Conservation (phyloP, 2,888 invertebrate species). For the Cinara cedri region DNA sequence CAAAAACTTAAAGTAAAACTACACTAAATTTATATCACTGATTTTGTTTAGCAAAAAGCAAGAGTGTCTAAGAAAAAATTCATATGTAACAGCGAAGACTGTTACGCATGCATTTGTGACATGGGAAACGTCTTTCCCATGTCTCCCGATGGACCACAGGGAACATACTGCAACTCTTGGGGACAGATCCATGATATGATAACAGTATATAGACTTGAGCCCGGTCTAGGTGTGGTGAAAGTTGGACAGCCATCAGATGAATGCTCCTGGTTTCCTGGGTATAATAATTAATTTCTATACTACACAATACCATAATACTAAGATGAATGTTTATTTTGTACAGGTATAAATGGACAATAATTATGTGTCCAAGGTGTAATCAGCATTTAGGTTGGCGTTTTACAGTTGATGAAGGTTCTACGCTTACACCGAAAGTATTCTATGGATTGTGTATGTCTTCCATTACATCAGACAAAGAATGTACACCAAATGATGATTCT, state of each 20-base stretch:
- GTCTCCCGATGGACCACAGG: constrained; percentile 80
- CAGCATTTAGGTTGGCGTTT: constrained; percentile 38
- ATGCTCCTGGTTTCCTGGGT: constrained; percentile 50
- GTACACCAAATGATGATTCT: no score
- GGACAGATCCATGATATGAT: constrained; percentile 84
- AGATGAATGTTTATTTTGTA: background rate
- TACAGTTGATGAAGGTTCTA: background rate
- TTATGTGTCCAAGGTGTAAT: constrained; percentile 27
- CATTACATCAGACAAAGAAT: constrained; percentile 10
- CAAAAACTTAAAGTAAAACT: no score
- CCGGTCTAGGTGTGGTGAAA: background rate
- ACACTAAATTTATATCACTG: background rate
- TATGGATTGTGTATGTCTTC: constrained; percentile 18
- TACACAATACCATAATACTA: background rate
- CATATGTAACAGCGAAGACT: background rate
- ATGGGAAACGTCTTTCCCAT: constrained; percentile 75
- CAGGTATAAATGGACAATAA: constrained; percentile 21
- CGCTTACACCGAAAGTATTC: background rate
- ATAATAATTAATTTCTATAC: background rate
- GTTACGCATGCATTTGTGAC: constrained; percentile 5
- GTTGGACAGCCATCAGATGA: background rate
- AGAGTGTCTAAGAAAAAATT: constrained; percentile 42
- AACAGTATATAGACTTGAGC: constrained; percentile 64
- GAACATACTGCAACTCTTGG: constrained; percentile 80
- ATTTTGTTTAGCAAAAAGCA: constrained; percentile 18